Evolutionary conservation across 2,888 invertebrate genomes (phyloP).

Genomic region (Branchellion lobata): DNA sequence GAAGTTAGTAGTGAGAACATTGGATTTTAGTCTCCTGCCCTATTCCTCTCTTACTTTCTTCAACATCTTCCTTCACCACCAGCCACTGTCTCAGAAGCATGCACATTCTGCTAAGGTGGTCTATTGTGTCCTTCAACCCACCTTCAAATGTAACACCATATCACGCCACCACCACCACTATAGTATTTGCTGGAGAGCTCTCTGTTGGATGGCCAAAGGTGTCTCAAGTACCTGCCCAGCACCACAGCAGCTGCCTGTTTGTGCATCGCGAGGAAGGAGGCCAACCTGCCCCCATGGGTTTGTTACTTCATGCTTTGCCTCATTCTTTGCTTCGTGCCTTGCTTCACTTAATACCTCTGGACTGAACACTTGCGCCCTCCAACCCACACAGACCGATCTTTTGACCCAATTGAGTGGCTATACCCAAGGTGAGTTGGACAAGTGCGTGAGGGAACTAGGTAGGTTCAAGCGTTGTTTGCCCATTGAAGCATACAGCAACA

Average conservation of each 20-base stretch:
- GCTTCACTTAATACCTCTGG: neutral
- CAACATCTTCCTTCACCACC: constrained; percentile 64
- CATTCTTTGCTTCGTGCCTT: neutral
- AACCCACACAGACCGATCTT: neutral
- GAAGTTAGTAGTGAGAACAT: constrained; percentile 76
- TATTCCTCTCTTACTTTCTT: constrained; percentile 85
- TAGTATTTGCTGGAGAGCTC: constrained; percentile 42
- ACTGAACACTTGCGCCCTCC: no score
- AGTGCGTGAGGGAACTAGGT: neutral
- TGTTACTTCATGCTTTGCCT: neutral
- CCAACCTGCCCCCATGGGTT: constrained; percentile 15
- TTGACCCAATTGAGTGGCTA: neutral
- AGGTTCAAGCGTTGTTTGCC: no score
- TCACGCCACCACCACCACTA: neutral
- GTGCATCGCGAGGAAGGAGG: constrained; percentile 72
- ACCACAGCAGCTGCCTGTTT: constrained; percentile 78
- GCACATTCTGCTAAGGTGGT: constrained; percentile 10
- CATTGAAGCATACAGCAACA: no score
- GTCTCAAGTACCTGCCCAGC: constrained; percentile 78
- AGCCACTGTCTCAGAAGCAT: neutral
- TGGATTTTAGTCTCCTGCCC: constrained; percentile 83
- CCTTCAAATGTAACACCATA: neutral
- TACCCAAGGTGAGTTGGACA: neutral
- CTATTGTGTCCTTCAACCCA: neutral
- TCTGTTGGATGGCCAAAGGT: constrained; percentile 64